Evolutionary conservation across 2,113 vertebrate genomes (phyloP).

Genomic region (Lagenorhynchus albirostris): DNA sequence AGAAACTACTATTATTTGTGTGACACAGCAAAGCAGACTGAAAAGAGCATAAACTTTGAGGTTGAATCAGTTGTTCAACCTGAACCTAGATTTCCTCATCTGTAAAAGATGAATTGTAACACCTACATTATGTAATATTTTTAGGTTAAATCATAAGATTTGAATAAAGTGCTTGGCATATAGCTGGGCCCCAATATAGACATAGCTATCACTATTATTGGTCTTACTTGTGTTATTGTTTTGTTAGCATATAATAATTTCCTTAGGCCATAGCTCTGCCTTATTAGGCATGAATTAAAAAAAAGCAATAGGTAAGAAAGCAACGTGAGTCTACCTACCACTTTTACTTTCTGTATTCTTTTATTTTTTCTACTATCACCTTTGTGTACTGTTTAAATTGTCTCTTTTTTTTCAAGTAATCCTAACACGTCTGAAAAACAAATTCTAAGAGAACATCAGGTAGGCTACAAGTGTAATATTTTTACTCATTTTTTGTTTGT

Average conservation of each 20-base stretch:
- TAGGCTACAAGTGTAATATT: background rate
- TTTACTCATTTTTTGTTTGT: background rate
- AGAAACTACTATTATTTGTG: background rate
- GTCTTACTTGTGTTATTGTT: background rate
- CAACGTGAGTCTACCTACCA: background rate
- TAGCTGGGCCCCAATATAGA: background rate
- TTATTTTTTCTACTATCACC: background rate
- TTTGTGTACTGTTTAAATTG: background rate
- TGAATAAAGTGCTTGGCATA: background rate
- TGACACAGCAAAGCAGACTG: background rate
- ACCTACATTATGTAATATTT: background rate
- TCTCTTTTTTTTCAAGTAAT: background rate
- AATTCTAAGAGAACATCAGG: background rate
- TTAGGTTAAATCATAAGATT: background rate
- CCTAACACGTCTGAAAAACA: background rate
- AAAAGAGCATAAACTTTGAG: background rate
- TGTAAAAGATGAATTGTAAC: background rate
- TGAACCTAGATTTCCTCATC: background rate
- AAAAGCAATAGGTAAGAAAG: background rate
- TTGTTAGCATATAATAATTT: background rate
- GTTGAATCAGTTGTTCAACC: background rate
- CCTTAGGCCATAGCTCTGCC: background rate
- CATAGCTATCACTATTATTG: background rate
- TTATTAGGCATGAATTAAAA: background rate
- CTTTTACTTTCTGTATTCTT: background rate